Base-by-base conservation (phyloP, 2,888 invertebrate species). In the Dinocampus coccinellae region DNA sequence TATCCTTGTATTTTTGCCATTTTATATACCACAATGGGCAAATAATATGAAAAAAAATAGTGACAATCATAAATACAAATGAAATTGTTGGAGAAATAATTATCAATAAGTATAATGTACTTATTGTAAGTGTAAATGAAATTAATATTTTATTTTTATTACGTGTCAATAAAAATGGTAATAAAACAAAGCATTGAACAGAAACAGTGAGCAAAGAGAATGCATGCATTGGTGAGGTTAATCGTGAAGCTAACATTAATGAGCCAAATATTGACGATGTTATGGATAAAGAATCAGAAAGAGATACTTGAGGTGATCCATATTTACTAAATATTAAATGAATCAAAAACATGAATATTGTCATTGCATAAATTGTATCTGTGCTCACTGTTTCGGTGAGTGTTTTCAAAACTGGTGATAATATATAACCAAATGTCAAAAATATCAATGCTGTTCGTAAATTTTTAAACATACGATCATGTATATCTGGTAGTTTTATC, bases 341-440 rank as follows among this genome's bases (percentile, higher is more conserved):
- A 0, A 95, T 88, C 0, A 95, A 83, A 89, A 98, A 92, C 92
- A 97, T 95, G 13, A 95, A 90, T 22, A 94, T 93, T 0, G 98
- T 92, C 91, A 95, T 96, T 1, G 97, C 96, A 83, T 97, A 98
- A 83, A 99, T 98, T 0, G 99, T 98, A 84, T 99, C 98, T 0
- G 98, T 98, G 83, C 97, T 97, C 1, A 99, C 95, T 0, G 98
- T 97, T 84, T 97, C 96, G 0, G 99, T 99, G 63, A 99, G 89
- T 0, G 97, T 98, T 85, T 98, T 96, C 36, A 98, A 88, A 20
- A 98, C 91, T 0, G 98, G 99, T 0, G 98, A 97, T 72, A 98
- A 90, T 67, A 97, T 90, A 82, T 95, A 97, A 0, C 97, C 97
- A 83, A 97, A 94, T 0, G 94, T 91, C 1, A 97, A 85, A 81